Base-by-base conservation (phyloP, 2,888 invertebrate species). In the Eretmocerus hayati region DNA sequence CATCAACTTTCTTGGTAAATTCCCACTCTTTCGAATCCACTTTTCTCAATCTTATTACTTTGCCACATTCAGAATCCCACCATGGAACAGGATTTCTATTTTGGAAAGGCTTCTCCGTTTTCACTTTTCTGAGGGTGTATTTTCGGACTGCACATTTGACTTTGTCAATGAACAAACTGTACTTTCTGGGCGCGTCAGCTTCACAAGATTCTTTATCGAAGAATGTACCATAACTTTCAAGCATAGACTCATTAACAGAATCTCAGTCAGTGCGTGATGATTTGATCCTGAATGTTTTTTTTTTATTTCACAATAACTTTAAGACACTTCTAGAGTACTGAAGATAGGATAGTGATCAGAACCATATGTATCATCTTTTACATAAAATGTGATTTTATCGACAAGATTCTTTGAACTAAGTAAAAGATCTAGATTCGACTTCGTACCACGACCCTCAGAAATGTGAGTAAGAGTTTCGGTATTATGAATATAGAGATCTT, bases 301-400 rank as follows among this genome's bases (percentile, higher is more conserved):
- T n/a, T n/a, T n/a, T n/a, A n/a, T 35, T 5, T 2, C 3, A 40
- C 41, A 35, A 4, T 20, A 8, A 16, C 21, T 2, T 35, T 35
- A 40, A 18, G 36, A 8, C 11, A 23, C 15, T 13, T 11, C 4
- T n/a, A 46, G 6, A 2, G 15, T 9, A n/a, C 26, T 22, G 11
- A 8, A 5, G 9, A 46, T 6, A 2, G 45, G 39, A 22, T 32
- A 39, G 5, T 41, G 46, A 15, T 46, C 41, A 2, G 36, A 46
- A 4, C 41, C 40, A 1, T 8, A 41, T 15, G 35, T 35, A 19
- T 46, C 33, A 16, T 40, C 40, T 9, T 11, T 2, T 5, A 46
- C 46, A n/a, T 23, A 6, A 6, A 22, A 6, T 11, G 19, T 16
- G 5, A 45, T 21, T 15, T 31, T 31, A 8, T 21, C 11, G 6